Percentiles rank a stretch among this genome's conserved stretches.
Evolutionary conservation across 1,140 invertebrate genomes (phyloP).

Genomic region (Saccostrea echinata): DNA sequence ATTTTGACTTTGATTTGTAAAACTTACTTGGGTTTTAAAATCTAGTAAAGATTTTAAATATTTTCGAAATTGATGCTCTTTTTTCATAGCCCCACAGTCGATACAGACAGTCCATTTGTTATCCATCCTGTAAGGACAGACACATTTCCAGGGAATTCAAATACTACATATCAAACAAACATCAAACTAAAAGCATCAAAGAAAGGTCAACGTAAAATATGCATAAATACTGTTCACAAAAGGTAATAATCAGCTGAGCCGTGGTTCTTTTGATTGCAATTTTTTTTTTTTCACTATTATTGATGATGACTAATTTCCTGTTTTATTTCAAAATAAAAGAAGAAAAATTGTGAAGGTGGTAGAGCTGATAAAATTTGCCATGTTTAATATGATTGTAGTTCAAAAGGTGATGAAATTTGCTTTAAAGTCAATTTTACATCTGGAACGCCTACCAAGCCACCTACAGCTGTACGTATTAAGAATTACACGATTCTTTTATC

Average conservation of each 20-base stretch:
- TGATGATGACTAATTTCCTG: neutral
- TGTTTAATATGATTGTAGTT: neutral
- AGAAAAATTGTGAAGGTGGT: too few species aligned
- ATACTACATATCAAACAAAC: constrained; percentile 9
- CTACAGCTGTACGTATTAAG: neutral
- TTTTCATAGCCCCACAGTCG: neutral
- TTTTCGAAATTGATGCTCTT: neutral
- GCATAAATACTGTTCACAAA: neutral
- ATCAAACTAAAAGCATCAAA: neutral
- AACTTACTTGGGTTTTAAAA: neutral
- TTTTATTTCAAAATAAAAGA: neutral
- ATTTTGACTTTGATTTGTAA: too few species aligned
- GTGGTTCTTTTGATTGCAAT: too few species aligned
- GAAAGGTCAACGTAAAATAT: constrained; percentile 8
- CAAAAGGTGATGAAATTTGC: constrained; percentile 1
- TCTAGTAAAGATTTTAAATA: neutral
- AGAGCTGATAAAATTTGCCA: too few species aligned
- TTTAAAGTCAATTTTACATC: constrained; percentile 21
- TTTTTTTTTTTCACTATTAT: too few species aligned
- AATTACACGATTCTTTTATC: neutral
- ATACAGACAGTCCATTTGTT: constrained; percentile 5
- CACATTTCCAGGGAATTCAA: neutral
- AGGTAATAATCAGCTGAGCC: neutral
- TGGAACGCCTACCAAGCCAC: neutral
- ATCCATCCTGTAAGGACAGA: constrained; percentile 4